A percentile compares a stretch with the other conserved stretches of the same genome.
These are phyloP conservation scores for Pleuronectes platessa DNA, from an alignment of 2,113 vertebrate species.

Conservation along the genomic window DNA sequence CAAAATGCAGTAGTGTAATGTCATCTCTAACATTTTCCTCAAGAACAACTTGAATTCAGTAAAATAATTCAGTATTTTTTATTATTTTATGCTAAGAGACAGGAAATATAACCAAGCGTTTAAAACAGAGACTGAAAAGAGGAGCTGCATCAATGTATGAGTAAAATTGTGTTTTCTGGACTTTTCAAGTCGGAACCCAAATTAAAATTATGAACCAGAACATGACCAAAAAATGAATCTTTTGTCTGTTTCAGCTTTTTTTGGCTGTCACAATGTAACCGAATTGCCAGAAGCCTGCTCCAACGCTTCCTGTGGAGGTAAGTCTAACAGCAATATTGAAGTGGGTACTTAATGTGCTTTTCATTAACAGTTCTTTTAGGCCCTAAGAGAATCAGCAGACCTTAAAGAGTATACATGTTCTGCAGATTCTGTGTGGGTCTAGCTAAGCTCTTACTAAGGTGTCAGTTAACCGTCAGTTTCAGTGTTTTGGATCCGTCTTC, in stretches of 20 bases:
- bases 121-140: too few relatives aligned
- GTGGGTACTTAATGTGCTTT: constrained; percentile 12
- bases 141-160: too few relatives aligned
- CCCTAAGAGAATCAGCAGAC: constrained; percentile 28
- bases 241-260: constrained; percentile 7
- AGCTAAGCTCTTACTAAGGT: constrained; percentile 3
- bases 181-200: too few relatives aligned
- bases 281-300: constrained; percentile 1
- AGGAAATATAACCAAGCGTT: too few relatives aligned
- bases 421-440: constrained; percentile 40
- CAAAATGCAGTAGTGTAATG: background rate
- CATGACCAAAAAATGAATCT: background rate
- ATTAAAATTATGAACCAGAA: too few relatives aligned
- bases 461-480: background rate
- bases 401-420: background rate
- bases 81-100: too few relatives aligned
- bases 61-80: too few relatives aligned
- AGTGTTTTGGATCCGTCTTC: constrained; percentile 5
- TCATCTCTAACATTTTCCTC: background rate
- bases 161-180: too few relatives aligned
- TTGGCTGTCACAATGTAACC: constrained; percentile 37
- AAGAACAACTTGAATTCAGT: background rate
- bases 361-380: constrained; percentile 12
- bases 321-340: constrained; percentile 4
- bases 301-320: constrained; percentile 55